Evolutionary conservation across 2,888 invertebrate species (phyloP).

Genomic region (Holacanthella duospinosa): DNA sequence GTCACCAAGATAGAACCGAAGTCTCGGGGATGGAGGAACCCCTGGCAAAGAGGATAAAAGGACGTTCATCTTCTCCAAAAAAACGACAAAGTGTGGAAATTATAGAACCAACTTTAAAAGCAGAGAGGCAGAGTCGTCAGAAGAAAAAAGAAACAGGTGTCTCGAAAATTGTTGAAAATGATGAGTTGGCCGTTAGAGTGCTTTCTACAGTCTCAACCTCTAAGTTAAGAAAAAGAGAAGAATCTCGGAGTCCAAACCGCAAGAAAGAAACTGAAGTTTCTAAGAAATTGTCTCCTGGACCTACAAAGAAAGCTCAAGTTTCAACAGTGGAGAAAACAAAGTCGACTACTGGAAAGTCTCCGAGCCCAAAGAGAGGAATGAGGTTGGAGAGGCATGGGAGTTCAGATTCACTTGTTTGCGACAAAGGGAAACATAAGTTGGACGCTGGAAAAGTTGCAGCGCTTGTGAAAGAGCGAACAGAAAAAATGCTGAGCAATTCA

Average conservation of each 20-base stretch:
- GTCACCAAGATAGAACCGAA: too few species aligned
- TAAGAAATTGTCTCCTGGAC: too few species aligned
- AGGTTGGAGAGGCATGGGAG: background rate
- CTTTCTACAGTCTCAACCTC: background rate
- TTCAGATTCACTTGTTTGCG: constrained; percentile 8
- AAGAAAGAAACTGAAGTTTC: background rate
- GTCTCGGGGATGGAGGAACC: background rate
- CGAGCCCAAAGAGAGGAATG: background rate
- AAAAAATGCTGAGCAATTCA: constrained; percentile 15
- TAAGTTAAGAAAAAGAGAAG: constrained; percentile 12
- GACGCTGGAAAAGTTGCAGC: constrained; percentile 35
- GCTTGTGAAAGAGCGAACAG: constrained; percentile 33
- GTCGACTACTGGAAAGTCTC: background rate
- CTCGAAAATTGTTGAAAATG: background rate
- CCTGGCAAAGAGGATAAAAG: background rate
- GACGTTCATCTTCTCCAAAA: constrained; percentile 11
- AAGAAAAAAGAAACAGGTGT: too few species aligned
- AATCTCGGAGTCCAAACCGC: constrained; percentile 23
- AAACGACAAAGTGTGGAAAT: constrained; percentile 17
- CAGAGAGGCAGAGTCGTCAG: constrained; percentile 13
- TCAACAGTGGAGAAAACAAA: background rate
- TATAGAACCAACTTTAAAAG: constrained; percentile 4
- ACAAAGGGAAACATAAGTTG: constrained; percentile 23
- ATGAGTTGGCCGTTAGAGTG: background rate
- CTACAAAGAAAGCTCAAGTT: background rate